These are phyloP conservation scores for Tyrophagus putrescentiae DNA, from an alignment of 1,140 invertebrate species.

Conservation along the genomic window DNA sequence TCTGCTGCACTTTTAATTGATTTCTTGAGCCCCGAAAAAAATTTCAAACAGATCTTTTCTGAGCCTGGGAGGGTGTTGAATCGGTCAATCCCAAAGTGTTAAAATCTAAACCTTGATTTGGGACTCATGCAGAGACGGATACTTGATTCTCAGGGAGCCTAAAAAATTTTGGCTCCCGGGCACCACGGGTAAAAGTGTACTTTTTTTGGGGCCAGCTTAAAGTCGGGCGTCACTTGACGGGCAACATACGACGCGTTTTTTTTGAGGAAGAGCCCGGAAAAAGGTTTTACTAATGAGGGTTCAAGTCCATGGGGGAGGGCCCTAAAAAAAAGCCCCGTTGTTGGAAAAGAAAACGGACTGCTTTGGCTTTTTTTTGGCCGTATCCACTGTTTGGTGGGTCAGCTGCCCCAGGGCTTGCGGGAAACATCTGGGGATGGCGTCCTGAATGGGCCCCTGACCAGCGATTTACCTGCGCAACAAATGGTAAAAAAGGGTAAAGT, in stretches of 20 bases:
- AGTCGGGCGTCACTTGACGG: neutral
- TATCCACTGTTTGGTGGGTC: neutral
- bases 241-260: neutral
- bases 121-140: neutral
- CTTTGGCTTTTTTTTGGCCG: neutral
- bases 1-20: neutral
- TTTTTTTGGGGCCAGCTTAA: neutral
- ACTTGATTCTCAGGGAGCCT: neutral
- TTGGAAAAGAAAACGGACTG: slow-evolving; percentile 10
- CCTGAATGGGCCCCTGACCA: neutral
- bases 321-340: neutral
- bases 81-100: slow-evolving; percentile 3
- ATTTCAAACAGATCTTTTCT: neutral
- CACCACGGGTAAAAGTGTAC: neutral
- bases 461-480: neutral
- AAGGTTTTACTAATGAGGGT: neutral
- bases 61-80: neutral
- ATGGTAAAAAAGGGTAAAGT: too few species aligned
- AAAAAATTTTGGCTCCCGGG: neutral
- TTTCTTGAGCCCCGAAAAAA: neutral
- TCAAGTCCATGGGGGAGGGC: neutral
- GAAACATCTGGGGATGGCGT: neutral
- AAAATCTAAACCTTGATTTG: neutral
- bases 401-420: neutral
- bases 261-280: neutral